Conservation (phyloP, 2,888 invertebrate genomes). For the Caenorhabditis sp. region DNA sequence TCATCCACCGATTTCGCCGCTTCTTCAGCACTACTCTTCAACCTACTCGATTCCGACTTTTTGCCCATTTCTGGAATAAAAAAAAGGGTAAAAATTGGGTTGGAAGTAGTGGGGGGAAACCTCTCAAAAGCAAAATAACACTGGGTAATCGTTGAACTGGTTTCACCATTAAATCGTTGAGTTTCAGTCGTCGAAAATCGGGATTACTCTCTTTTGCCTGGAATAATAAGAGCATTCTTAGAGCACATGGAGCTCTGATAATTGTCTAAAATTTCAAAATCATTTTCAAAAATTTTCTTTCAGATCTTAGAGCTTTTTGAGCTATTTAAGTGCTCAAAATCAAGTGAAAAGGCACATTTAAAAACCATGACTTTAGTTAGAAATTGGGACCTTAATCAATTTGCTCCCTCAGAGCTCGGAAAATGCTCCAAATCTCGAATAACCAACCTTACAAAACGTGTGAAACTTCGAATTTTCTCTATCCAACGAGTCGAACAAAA, state of each 20-base stretch:
- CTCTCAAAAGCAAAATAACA: slow-evolving; percentile 89
- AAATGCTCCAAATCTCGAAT: no score
- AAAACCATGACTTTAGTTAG: no score
- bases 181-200: slow-evolving; percentile 92
- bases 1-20: slow-evolving; percentile 79
- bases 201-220: slow-evolving; percentile 77
- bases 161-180: slow-evolving; percentile 93
- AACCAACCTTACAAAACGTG: slow-evolving; percentile 95
- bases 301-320: no score
- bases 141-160: slow-evolving; percentile 97
- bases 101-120: no score
- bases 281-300: no score
- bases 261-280: no score
- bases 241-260: no score
- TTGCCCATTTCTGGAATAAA: slow-evolving; percentile 83
- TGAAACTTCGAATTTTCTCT: slow-evolving; percentile 92
- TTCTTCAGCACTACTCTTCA: slow-evolving; percentile 84
- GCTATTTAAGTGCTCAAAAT: slow-evolving; percentile 50
- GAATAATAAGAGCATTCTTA: no score
- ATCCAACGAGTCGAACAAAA: slow-evolving; percentile 89
- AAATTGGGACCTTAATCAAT: no score
- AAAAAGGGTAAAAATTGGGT: no score
- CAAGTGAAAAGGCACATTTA: background rate
- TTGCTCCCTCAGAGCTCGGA: slow-evolving; percentile 69
- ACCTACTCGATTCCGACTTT: slow-evolving; percentile 81